A percentile compares a stretch with the other conserved stretches of the same genome.
Evolutionary conservation across 1,140 invertebrate genomes (phyloP).

Genomic region (Scaptodrosophila lebanonensis): DNA sequence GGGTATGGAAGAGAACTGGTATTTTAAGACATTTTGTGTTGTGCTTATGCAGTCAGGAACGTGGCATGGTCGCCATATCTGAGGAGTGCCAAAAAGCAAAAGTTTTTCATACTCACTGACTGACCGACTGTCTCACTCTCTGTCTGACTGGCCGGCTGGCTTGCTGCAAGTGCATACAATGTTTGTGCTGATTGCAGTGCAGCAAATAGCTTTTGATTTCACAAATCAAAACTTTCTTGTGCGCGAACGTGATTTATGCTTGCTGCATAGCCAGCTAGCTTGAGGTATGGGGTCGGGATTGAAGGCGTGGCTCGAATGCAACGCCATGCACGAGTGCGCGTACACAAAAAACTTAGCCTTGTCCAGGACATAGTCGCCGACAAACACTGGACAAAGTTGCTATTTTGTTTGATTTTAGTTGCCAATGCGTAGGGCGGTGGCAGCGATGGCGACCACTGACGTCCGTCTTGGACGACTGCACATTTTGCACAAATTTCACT

Average conservation of each 20-base stretch:
- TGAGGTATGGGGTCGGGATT: too few species aligned
- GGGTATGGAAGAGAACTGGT: too few species aligned
- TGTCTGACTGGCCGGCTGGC: too few species aligned
- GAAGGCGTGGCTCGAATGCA: conserved; percentile 30
- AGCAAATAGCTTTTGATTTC: conserved; percentile 77
- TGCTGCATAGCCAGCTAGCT: conserved; percentile 44
- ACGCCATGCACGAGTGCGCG: conserved; percentile 48
- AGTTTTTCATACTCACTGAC: conserved; percentile 60
- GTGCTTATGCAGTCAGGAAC: neutral
- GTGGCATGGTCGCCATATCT: conserved; percentile 58
- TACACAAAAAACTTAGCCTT: conserved; percentile 31
- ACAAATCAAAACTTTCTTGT: conserved; percentile 77
- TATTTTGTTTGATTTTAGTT: conserved; percentile 42
- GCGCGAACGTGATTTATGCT: conserved; percentile 76
- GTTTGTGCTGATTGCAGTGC: conserved; percentile 77
- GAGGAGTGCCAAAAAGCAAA: conserved; percentile 73
- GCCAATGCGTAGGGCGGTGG: conserved; percentile 15
- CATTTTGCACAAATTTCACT: too few species aligned
- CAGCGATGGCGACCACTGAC: too few species aligned
- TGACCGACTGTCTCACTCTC: too few species aligned
- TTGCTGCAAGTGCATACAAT: conserved; percentile 50
- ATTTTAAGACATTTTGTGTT: too few species aligned
- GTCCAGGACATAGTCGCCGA: conserved; percentile 19
- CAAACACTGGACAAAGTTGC: conserved; percentile 33
- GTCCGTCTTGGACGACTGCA: too few species aligned